These are phyloP conservation scores for Octopus bimaculoides DNA, from an alignment of 1,140 invertebrate genomes.

Conservation along the genomic window DNA sequence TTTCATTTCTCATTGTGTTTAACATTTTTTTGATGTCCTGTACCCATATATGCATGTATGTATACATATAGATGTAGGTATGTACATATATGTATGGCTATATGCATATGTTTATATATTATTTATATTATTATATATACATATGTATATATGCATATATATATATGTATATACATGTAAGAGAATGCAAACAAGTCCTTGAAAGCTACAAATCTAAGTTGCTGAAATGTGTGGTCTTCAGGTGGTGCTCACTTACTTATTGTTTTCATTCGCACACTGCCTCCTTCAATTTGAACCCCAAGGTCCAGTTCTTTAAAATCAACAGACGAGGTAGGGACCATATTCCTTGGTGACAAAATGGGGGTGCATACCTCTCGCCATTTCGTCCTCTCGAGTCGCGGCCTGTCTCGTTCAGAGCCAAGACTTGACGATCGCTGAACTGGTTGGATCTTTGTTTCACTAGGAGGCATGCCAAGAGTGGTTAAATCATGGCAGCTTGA, in stretches of 20 bases:
- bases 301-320: not conserved
- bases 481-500: not conserved
- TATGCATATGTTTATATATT: no score
- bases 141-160: no score
- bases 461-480: not conserved
- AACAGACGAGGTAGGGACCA: not conserved
- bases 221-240: no score
- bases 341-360: slow-evolving; percentile 33
- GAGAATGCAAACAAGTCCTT: no score
- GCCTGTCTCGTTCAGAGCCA: slow-evolving; percentile 30
- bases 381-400: slow-evolving; percentile 33
- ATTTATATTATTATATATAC: no score
- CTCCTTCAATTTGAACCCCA: not conserved
- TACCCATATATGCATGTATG: no score
- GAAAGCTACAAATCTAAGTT: no score
- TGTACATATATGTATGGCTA: no score
- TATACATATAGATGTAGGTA: no score
- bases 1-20: no score
- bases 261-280: not conserved
- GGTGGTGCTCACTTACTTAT: not conserved
- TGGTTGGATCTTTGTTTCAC: slow-evolving; percentile 16
- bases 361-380: slow-evolving; percentile 45
- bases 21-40: no score
- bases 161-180: no score
- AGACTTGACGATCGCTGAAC: slow-evolving; percentile 45